phyloP scores from a whole-genome alignment of 1,140 invertebrate genomes.

The Mamestra configurata region DNA sequence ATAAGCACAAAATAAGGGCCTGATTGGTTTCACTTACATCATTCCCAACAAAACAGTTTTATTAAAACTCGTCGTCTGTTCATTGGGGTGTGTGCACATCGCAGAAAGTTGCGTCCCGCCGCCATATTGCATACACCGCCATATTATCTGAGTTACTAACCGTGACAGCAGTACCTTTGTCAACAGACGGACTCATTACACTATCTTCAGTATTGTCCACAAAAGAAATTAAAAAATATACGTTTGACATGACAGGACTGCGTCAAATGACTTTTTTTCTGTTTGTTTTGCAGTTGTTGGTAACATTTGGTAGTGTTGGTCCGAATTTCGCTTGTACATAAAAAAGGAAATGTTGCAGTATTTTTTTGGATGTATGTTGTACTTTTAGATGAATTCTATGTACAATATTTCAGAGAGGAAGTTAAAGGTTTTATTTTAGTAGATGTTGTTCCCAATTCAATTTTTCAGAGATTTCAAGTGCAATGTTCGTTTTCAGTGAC shows the following conservation, averaged over 20 bases:
- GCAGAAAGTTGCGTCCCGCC: slow-evolving; percentile 30
- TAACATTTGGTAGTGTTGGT: slow-evolving; percentile 3
- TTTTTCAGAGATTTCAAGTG: neutral
- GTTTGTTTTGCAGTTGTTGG: neutral
- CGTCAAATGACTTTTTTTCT: slow-evolving; percentile 28
- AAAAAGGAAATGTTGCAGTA: neutral
- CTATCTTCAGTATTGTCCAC: slow-evolving; percentile 32
- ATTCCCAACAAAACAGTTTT: slow-evolving; percentile 41
- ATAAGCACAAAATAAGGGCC: slow-evolving; percentile 13
- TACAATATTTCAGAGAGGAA: neutral
- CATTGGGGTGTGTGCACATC: slow-evolving; percentile 42
- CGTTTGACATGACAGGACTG: slow-evolving; percentile 27
- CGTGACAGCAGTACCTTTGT: slow-evolving; percentile 49
- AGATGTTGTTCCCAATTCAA: too few relatives aligned
- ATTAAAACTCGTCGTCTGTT: slow-evolving; percentile 40
- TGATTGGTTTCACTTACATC: slow-evolving; percentile 32
- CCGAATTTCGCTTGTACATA: neutral
- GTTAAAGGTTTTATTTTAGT: too few relatives aligned
- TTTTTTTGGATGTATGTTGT: slow-evolving; percentile 1
- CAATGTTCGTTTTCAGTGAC: too few relatives aligned
- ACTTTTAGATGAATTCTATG: neutral
- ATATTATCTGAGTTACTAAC: slow-evolving; percentile 52
- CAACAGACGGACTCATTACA: slow-evolving; percentile 45
- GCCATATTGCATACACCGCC: slow-evolving; percentile 38
- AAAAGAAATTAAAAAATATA: slow-evolving; percentile 43